These are phyloP conservation scores for Acipenser ruthenus DNA, from an alignment of 2,797 vertebrate species.

Conservation along the genomic window DNA sequence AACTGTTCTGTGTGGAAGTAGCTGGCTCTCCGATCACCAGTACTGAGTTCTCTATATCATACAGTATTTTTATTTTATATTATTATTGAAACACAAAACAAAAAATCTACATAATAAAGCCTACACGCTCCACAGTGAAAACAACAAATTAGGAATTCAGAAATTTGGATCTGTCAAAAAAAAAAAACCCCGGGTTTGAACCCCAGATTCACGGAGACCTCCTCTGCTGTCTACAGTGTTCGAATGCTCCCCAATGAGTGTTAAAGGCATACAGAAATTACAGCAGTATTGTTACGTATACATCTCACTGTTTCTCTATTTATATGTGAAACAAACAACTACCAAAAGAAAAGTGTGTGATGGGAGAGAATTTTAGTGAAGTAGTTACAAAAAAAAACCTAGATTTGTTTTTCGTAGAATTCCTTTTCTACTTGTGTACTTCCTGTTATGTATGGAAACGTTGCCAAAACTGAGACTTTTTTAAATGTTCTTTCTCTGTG, in stretches of 20 bases:
- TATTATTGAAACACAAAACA: no score
- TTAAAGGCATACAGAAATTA: conserved; percentile 37
- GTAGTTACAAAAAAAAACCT: conserved; percentile 26
- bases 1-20: no score
- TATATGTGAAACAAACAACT: conserved; percentile 34
- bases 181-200: no score
- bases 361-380: conserved; percentile 33
- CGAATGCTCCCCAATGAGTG: conserved; percentile 27
- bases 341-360: conserved; percentile 35
- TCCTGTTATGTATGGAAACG: conserved; percentile 34
- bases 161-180: no score
- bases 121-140: no score
- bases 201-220: background rate
- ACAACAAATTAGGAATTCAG: no score
- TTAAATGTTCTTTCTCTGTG: conserved; percentile 30
- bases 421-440: conserved; percentile 18
- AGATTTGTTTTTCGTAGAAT: conserved; percentile 13
- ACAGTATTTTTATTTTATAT: no score
- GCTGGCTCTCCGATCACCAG: no score
- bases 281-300: conserved; percentile 19
- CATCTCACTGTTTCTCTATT: conserved; percentile 9
- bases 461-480: conserved; percentile 48
- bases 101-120: no score
- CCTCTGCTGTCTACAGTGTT: conserved; percentile 30
- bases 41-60: no score